A percentile compares a stretch with the other conserved stretches of the same genome.
Conservation (phyloP, 2,888 invertebrate species). For the Odontomyia ornata region DNA sequence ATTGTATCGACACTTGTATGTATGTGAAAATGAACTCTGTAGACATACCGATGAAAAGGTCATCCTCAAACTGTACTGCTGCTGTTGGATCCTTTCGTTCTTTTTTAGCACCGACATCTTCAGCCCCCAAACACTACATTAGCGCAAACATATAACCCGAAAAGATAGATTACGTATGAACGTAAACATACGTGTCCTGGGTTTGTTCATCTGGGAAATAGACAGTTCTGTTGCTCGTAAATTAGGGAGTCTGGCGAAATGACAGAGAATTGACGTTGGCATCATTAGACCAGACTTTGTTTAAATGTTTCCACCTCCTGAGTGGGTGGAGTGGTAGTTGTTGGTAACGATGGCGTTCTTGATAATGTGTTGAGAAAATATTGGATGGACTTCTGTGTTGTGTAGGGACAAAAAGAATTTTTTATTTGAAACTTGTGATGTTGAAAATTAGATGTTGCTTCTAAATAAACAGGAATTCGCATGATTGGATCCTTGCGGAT, state of each 20-base stretch:
- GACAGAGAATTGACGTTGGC: not conserved
- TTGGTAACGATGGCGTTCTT: not conserved
- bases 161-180: not conserved
- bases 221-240: not conserved
- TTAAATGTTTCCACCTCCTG: not conserved
- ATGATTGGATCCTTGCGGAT: no score
- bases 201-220: conserved; percentile 16
- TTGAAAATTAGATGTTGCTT: no score
- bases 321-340: no score
- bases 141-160: not conserved
- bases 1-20: conserved; percentile 27
- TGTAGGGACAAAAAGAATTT: no score
- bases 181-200: not conserved
- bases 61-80: not conserved
- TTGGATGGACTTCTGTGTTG: not conserved
- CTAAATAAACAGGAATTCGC: no score
- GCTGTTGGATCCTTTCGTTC: not conserved
- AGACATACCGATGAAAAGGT: not conserved
- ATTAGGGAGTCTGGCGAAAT: not conserved
- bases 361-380: not conserved
- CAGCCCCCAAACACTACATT: not conserved
- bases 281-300: not conserved
- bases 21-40: conserved; percentile 11
- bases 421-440: no score
- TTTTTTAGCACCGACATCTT: not conserved